Conservation (phyloP, 1,140 invertebrate genomes). For the Palaemon carinicauda region DNA sequence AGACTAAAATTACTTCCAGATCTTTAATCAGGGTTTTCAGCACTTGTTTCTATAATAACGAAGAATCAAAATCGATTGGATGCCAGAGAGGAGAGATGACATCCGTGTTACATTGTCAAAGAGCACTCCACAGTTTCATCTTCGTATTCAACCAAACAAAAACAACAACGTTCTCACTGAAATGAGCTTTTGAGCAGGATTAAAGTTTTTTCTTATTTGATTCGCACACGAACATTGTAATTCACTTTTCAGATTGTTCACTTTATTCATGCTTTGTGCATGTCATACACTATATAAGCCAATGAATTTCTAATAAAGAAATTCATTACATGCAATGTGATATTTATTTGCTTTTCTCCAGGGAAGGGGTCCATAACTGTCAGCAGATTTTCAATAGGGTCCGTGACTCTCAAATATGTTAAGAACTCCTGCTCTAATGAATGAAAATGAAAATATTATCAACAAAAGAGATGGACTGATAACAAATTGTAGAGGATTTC, state of each 20-base stretch:
- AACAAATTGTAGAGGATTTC: no score
- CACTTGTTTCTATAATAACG: constrained; percentile 22
- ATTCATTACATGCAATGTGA: background rate
- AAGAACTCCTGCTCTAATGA: no score
- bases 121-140: constrained; percentile 30
- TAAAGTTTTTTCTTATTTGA: background rate
- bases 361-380: constrained; percentile 6
- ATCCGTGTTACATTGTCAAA: constrained; percentile 33
- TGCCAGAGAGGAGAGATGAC: constrained; percentile 43
- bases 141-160: constrained; percentile 38
- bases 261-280: no score
- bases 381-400: constrained; percentile 1
- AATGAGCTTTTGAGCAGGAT: background rate
- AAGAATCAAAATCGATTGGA: constrained; percentile 9
- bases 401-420: no score
- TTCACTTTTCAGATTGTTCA: background rate
- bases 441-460: no score
- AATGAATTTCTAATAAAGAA: background rate
- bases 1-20: no score
- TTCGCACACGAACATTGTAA: background rate
- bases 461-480: no score
- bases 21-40: constrained; percentile 37
- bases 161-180: constrained; percentile 31
- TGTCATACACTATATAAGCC: background rate
- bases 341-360: background rate